Evolutionary conservation across 2,888 invertebrate genomes (phyloP), one percentile per base, ranked within the genome.

Genomic region (Troides helena): DNA sequence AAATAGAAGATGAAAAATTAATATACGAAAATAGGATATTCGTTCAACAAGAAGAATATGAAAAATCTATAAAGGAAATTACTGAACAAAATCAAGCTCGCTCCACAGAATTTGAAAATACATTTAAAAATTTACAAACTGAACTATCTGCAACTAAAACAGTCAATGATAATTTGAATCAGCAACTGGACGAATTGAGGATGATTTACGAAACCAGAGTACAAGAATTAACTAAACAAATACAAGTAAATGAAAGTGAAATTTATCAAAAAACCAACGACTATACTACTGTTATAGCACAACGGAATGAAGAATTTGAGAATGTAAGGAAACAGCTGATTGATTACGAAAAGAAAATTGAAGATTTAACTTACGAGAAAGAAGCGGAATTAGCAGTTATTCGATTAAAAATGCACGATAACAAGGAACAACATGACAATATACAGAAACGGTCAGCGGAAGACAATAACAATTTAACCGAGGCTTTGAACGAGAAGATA

Each of bases 311-410:
- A 71, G 92, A 92, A 72, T 89, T 91, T 75, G 91, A 93, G 78
- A 87, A 81, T 78, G 81, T 92, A 18, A 82, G 90, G 67, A 81
- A 83, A 74, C 86, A 88, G 65, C 76, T 92, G 30, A 71, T 90
- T 21, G 85, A 87, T 63, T 88, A 87, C 72, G 92, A 93, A 80
- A 91, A 86, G 75, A 88, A 84, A 78, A 73, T 91, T 58, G 92
- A 92, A 74, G 94, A 93, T 74, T 77, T 90, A 71, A 93, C 82
- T 69, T 93, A 86, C 69, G 94, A 88, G 74, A 94, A 94, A 76
- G 92, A 93, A 71, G 87, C 93, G 0, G 94, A 94, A 76, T 82
- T 94, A 69, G 93, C 94, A 30, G 84, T 92, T 59, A 77, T 94
- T 61, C 87, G 94, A 74, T 85, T 93, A 65, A 92, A 93, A 80